Base-by-base conservation (phyloP, 2,888 invertebrate species). In the Lithophane leautieri region DNA sequence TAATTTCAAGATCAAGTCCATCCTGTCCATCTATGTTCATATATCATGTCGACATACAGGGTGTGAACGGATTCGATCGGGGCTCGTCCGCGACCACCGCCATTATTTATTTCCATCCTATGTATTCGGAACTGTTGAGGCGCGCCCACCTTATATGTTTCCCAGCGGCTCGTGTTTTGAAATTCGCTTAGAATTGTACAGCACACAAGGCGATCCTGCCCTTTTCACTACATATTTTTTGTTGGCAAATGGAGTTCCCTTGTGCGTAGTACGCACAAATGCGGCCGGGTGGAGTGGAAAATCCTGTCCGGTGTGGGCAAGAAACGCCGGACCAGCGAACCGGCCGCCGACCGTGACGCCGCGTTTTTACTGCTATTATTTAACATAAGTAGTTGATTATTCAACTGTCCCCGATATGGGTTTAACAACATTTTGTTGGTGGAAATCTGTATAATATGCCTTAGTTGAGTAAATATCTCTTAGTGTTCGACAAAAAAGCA, bases 211-310 rank as follows among this genome's bases (percentile, higher is more conserved):
- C 85, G 83, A 82, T 81, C 88, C 85, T 86, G 89, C 90, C 92
- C 91, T 92, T 91, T 91, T 90, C 88, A 81, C 88, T 90, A 87
- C 89, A 91, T 90, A 91, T 94, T 95, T 94, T 95, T 95, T 95
- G 94, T 90, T 88, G 87, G 89, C 87, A 95, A 95, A 95, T 95
- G 93, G 95, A 94, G 92, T 95, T 94, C 93, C 89, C 93, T 94
- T 94, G 94, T 94, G 94, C 90, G 90, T 82, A 85, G 84, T 86
- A 91, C 91, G 91, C 92, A 92, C 92, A 94, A 94, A 92, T 90
- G 91, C 90, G 91, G 87, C 87, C 91, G 91, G 89, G 85, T 85
- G 89, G 91, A 94, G 94, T 94, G 93, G 92, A 92, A 93, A 95
- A 92, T 90, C 92, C 92, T 94, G 94, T 94, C 91, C 90, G 85